Base-by-base conservation (phyloP, 2,797 vertebrate species). In the Hyperoplus lanceolatus region DNA sequence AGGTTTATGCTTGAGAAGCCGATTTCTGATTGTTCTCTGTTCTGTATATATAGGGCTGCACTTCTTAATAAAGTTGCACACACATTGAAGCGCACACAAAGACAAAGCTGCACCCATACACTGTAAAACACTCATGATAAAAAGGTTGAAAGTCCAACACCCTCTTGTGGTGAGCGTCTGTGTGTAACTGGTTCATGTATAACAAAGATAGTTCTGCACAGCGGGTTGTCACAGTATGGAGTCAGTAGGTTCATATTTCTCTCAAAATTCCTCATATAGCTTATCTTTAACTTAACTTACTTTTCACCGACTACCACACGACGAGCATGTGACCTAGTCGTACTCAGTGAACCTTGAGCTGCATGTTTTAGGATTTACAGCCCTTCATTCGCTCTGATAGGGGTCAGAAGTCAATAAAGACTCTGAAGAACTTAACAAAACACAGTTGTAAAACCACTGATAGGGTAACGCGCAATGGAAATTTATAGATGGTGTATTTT, bases 21-120 rank as follows among this genome's bases (percentile, higher is more conserved):
- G 91, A 93, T 93, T 93, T 93, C 84, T 90, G 87, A 89, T 92
- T 93, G 90, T 92, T 92, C 91, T 88, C 86, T 89, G 88, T 88
- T 90, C 73, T 82, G 84, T 79, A 75, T 79, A 75, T 87, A 86
- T 77, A 87, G 72, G 71, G 66, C 81, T 83, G 75, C 60, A 75
- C 63, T 68, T 21, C 77, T 83, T 92, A 87, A 91, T 89, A 75
- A 91, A 88, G 50, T 68, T 36, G 56, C 11, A 3, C 77, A 79
- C 66, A 76, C 73, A 67, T 39, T 74, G 58, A 77, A 63, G 73
- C 54, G 46, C 11, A 72, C 13, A 62, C 66, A 70, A 38, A 70
- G 10, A 53, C 43, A 73, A 79, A 62, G 63, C 67, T 82, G 50
- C 71, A 56, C 51, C 29, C 70, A 72, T 54, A 73, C 66, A 75